A percentile compares a stretch with the other conserved stretches of the same genome.
Conservation (phyloP, 2,113 vertebrate species). For the Cathartes aura region DNA sequence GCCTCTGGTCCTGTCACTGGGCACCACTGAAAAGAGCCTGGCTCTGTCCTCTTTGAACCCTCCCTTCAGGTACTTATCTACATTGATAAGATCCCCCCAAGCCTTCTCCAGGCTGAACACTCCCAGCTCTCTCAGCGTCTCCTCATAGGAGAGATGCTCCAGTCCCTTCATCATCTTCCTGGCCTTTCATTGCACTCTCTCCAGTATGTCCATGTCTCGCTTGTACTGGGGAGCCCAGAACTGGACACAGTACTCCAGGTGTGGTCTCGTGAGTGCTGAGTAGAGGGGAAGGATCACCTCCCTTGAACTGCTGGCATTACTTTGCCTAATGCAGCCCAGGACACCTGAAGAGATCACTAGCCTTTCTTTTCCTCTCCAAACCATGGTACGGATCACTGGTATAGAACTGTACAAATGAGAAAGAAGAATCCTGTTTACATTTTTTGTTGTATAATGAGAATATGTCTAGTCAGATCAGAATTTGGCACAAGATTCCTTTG, state of each 20-base stretch:
- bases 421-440: background rate
- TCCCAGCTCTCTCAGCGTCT: background rate
- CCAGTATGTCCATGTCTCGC: background rate
- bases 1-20: background rate
- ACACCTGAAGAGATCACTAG: background rate
- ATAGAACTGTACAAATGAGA: background rate
- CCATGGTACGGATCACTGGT: fast-evolving
- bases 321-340: background rate
- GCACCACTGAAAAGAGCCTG: background rate
- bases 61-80: background rate
- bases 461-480: background rate
- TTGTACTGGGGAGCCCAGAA: background rate
- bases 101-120: background rate
- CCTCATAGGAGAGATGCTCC: background rate
- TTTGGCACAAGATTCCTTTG: background rate
- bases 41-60: background rate
- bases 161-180: background rate
- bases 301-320: background rate
- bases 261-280: background rate
- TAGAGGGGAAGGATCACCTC: background rate
- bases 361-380: background rate
- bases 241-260: background rate
- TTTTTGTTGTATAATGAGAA: background rate
- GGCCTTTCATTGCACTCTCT: background rate
- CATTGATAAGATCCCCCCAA: background rate